Evolutionary conservation across 2,113 vertebrate species (phyloP).

Genomic region (Chaenogobius annularis): DNA sequence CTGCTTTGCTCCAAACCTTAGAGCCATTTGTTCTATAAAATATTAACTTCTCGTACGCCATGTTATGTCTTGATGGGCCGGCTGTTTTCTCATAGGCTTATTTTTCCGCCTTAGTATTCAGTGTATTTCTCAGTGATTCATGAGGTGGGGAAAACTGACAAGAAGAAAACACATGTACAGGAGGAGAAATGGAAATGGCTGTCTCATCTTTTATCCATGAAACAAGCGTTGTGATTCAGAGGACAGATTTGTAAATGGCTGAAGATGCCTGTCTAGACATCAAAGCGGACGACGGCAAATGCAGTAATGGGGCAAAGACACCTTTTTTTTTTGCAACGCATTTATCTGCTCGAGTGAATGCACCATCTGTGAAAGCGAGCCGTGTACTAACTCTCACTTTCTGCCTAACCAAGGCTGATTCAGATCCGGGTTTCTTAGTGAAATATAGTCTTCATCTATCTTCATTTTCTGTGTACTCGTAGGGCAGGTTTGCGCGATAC

Average conservation of each 20-base stretch:
- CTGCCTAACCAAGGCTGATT: background rate
- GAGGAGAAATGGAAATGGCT: slow-evolving; percentile 4
- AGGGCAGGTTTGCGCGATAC: background rate
- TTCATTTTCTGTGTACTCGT: background rate
- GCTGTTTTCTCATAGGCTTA: background rate
- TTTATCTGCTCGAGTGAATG: slow-evolving; percentile 25
- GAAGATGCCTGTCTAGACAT: slow-evolving; percentile 20
- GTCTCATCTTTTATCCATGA: slow-evolving; percentile 48
- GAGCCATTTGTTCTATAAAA: slow-evolving; percentile 60
- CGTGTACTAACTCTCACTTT: background rate
- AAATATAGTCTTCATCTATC: background rate
- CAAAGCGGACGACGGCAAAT: slow-evolving; percentile 10
- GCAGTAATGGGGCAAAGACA: slow-evolving; percentile 19
- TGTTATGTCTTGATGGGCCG: slow-evolving; percentile 3
- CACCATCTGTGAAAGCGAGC: background rate
- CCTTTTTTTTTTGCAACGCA: background rate
- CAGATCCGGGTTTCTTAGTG: background rate
- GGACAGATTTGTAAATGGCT: slow-evolving; percentile 44
- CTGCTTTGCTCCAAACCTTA: slow-evolving; percentile 21
- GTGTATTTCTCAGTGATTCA: background rate
- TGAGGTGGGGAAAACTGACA: slow-evolving; percentile 18
- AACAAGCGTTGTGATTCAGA: slow-evolving; percentile 32
- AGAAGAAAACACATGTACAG: slow-evolving; percentile 10
- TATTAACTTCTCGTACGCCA: slow-evolving; percentile 50
- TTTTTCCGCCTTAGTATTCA: slow-evolving; percentile 18